A percentile compares a stretch with the other conserved stretches of the same genome.
Evolutionary conservation across 2,888 invertebrate genomes (phyloP).

Genomic region (Epinotia ramella): DNA sequence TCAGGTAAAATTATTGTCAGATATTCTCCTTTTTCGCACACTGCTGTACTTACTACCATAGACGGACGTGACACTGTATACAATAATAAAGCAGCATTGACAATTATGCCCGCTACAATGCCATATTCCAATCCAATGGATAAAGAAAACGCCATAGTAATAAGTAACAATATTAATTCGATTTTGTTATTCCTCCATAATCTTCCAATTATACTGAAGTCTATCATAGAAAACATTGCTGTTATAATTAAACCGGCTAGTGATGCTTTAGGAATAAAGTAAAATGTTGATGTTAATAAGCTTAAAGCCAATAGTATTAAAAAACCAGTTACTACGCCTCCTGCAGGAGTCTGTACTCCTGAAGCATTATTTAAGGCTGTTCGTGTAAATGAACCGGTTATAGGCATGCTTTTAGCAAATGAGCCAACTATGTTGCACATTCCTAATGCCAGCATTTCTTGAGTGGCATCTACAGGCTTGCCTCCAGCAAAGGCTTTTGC

Average conservation of each 20-base stretch:
- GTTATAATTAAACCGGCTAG: slow-evolving; percentile 95
- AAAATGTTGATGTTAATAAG: slow-evolving; percentile 92
- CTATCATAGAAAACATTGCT: slow-evolving; percentile 95
- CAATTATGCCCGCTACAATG: slow-evolving; percentile 67
- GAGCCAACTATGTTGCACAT: slow-evolving; percentile 92
- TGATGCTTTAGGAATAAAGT: slow-evolving; percentile 94
- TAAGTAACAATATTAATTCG: slow-evolving; percentile 63
- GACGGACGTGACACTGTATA: slow-evolving; percentile 67
- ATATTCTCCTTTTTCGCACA: slow-evolving; percentile 59
- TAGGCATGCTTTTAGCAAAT: slow-evolving; percentile 94
- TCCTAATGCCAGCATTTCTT: slow-evolving; percentile 96
- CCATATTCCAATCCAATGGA: slow-evolving; percentile 74
- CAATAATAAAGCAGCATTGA: slow-evolving; percentile 69
- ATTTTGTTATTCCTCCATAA: slow-evolving; percentile 93
- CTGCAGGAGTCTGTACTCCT: slow-evolving; percentile 93
- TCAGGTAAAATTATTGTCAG: slow-evolving; percentile 65
- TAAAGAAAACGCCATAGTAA: slow-evolving; percentile 66
- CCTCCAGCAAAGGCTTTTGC: slow-evolving; percentile 92
- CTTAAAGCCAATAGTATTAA: slow-evolving; percentile 92
- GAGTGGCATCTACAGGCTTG: slow-evolving; percentile 92
- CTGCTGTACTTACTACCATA: slow-evolving; percentile 58
- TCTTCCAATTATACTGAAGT: slow-evolving; percentile 85
- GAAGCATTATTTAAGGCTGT: slow-evolving; percentile 96
- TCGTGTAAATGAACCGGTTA: slow-evolving; percentile 93
- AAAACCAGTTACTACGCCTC: slow-evolving; percentile 90